These are phyloP conservation scores for Campoplex nolae DNA, from an alignment of 2,888 invertebrate genomes.

Conservation along the genomic window DNA sequence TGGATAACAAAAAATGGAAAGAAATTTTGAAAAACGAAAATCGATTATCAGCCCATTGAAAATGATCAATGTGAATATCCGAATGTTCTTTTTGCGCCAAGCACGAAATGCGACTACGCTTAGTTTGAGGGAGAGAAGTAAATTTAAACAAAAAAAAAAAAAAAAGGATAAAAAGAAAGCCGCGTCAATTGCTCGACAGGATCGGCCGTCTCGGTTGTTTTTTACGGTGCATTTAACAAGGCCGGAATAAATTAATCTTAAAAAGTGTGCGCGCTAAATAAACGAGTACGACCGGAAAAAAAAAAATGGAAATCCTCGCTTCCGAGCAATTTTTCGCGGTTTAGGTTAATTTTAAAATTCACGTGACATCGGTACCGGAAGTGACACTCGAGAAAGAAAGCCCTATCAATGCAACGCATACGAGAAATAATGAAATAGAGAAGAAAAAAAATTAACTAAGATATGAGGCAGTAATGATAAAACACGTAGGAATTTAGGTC, in stretches of 20 bases:
- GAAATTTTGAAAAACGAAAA: not conserved
- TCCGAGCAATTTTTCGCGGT: constrained; percentile 37
- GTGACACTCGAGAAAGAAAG: constrained; percentile 59
- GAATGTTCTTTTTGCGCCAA: constrained; percentile 29
- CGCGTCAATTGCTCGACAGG: constrained; percentile 43
- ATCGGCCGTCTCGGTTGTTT: constrained; percentile 5
- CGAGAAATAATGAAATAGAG: constrained; percentile 17
- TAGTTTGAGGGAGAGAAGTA: constrained; percentile 64
- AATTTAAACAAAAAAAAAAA: constrained; percentile 16
- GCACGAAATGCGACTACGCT: constrained; percentile 72
- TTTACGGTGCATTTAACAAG: constrained; percentile 47
- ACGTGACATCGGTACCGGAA: constrained; percentile 75
- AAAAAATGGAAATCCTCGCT: not conserved
- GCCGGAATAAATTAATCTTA: constrained; percentile 54
- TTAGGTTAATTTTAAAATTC: constrained; percentile 59
- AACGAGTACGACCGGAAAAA: constrained; percentile 5
- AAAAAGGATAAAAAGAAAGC: constrained; percentile 24
- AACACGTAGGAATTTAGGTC: constrained; percentile 19
- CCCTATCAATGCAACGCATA: constrained; percentile 73
- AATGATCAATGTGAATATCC: not conserved
- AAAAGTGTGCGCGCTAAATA: constrained; percentile 9
- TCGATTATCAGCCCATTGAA: constrained; percentile 3
- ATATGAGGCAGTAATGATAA: constrained; percentile 10
- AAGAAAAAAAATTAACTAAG: constrained; percentile 18
- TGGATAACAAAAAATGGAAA: not conserved